Conservation (phyloP, 2,888 invertebrate species). For the Drosophila subquinaria region DNA sequence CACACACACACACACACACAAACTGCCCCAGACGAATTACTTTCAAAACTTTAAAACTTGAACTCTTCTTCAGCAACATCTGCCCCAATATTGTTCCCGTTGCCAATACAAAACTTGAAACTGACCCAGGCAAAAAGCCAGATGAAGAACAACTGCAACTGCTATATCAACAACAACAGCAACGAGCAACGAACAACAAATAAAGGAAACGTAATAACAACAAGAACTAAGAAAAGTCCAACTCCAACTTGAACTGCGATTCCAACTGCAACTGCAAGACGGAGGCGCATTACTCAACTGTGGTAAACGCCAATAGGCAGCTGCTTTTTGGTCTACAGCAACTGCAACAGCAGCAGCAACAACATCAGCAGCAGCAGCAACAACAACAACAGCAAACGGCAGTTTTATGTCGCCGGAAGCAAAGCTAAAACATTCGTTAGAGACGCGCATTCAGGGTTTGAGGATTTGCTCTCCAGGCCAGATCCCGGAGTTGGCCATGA, state of each 20-base stretch:
- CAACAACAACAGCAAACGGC: slow-evolving; percentile 61
- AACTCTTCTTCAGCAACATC: slow-evolving; percentile 57
- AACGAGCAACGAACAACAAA: slow-evolving; percentile 39
- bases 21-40: slow-evolving; percentile 70
- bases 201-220: slow-evolving; percentile 56
- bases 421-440: slow-evolving; percentile 72
- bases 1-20: slow-evolving; percentile 36
- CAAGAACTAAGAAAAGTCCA: slow-evolving; percentile 40
- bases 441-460: slow-evolving; percentile 55
- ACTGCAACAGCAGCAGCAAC: slow-evolving; percentile 33
- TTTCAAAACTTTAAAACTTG: slow-evolving; percentile 68
- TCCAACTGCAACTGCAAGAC: slow-evolving; percentile 30
- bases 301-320: slow-evolving; percentile 79
- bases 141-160: slow-evolving; percentile 12
- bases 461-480: slow-evolving; percentile 28
- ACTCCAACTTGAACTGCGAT: slow-evolving; percentile 28
- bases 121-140: slow-evolving; percentile 45
- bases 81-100: slow-evolving; percentile 54
- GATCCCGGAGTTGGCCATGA: slow-evolving; percentile 40
- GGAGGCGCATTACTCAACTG: slow-evolving; percentile 73
- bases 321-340: slow-evolving; percentile 66
- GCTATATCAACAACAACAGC: not conserved
- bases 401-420: slow-evolving; percentile 81
- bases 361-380: slow-evolving; percentile 13
- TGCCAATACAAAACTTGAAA: slow-evolving; percentile 49